Conservation (phyloP, 2,797 vertebrate genomes). For the Bradypus variegatus region DNA sequence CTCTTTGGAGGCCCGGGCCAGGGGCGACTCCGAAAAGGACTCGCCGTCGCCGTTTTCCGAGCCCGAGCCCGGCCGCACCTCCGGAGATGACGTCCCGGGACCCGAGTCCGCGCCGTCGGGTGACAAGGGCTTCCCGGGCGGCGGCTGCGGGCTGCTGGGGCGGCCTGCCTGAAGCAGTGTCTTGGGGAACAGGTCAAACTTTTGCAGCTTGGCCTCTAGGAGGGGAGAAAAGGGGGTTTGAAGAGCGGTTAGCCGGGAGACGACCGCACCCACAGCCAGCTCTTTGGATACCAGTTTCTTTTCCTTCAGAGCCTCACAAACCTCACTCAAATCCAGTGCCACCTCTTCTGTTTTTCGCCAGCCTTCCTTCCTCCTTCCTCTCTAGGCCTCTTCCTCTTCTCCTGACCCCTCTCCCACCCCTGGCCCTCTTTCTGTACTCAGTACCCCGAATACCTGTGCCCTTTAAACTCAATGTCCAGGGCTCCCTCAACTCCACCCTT, state of each 20-base stretch:
- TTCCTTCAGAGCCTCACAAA: not conserved
- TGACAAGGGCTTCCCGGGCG: slow-evolving; percentile 82
- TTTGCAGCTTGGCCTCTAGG: slow-evolving; percentile 90
- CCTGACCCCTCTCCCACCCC: too few relatives aligned
- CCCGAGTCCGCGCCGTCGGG: slow-evolving; percentile 85
- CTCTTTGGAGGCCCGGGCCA: slow-evolving; percentile 84
- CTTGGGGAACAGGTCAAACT: slow-evolving; percentile 94
- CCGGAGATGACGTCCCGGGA: slow-evolving; percentile 87
- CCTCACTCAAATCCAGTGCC: not conserved
- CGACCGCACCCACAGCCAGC: not conserved
- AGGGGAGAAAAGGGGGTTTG: slow-evolving; percentile 20
- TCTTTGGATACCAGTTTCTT: not conserved
- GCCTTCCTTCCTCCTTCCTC: not conserved
- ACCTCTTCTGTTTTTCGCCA: not conserved
- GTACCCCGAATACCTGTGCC: not conserved
- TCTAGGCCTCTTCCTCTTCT: not conserved
- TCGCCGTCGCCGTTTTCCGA: slow-evolving; percentile 96
- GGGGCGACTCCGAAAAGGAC: slow-evolving; percentile 89
- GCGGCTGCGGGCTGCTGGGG: slow-evolving; percentile 77
- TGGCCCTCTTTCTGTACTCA: not conserved
- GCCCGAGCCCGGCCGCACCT: slow-evolving; percentile 81
- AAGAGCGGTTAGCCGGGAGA: slow-evolving; percentile 30
- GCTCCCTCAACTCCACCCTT: not conserved
- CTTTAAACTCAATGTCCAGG: not conserved
- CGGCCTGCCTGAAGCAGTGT: slow-evolving; percentile 79